Base-by-base conservation (phyloP, 2,113 vertebrate genomes). In the Carassius auratus region DNA sequence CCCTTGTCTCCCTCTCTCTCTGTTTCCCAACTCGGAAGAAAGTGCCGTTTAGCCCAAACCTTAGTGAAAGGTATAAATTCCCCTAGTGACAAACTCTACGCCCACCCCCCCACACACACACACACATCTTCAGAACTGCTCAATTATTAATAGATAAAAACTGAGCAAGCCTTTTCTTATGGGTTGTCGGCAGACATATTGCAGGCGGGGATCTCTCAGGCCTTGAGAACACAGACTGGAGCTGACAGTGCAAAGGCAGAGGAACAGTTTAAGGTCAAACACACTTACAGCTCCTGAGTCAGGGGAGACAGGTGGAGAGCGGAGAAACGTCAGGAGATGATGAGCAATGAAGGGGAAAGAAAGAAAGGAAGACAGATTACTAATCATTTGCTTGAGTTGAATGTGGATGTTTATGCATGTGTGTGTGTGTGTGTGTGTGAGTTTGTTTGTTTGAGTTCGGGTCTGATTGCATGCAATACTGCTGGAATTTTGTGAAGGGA, bases 61-160 rank as follows among this genome's bases (percentile, higher is more conserved):
- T 86, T 80, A 48, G 86, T 86, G 84, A 42, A 23, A 91, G 87
- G 89, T 81, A 81, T 91, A 78, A 80, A 91, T 87, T 91, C 87
- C 89, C 89, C 76, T 88, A 81, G 82, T 88, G 89, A 88, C 90
- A 88, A 87, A 71, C 78, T 81, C 84, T 5, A 4, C 36, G 2
- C 36, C 36, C 81, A 71, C 80, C 73, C 79, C 74, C 71, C 26
- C n/a, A n/a, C n/a, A n/a, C n/a, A n/a, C n/a, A n/a, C n/a, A n/a
- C n/a, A n/a, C n/a, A 76, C 84, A 81, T 92, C 90, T 92, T 91
- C 92, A 92, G 89, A 89, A 81, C 84, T 87, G 90, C 92, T 94
- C 91, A 92, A 92, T 94, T 93, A 93, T 94, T 94, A 93, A 93
- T 93, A 91, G 90, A 89, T 91, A 93, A 94, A 94, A 93, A 94